A percentile compares a stretch with the other conserved stretches of the same genome.
These are phyloP conservation scores for Melanocharis versteri DNA, from an alignment of 2,113 vertebrate genomes.

Conservation along the genomic window DNA sequence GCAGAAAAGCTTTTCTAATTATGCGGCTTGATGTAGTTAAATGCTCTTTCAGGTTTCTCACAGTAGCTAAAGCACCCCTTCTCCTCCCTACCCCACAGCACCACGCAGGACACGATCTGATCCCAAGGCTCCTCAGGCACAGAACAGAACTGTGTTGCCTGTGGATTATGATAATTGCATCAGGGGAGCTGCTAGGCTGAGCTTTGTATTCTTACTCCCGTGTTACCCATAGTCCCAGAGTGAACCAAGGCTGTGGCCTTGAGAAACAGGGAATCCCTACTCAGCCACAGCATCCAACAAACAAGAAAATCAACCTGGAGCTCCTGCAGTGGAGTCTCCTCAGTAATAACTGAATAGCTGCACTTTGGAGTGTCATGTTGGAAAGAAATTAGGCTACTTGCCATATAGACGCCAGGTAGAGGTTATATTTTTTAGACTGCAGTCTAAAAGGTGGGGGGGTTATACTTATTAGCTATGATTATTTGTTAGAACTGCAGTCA, in stretches of 20 bases:
- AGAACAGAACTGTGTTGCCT: background rate
- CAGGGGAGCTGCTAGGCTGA: background rate
- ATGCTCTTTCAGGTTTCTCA: background rate
- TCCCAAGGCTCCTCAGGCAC: background rate
- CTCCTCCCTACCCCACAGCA: background rate
- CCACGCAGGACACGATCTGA: background rate
- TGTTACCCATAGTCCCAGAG: background rate
- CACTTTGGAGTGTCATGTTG: background rate
- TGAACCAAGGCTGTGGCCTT: background rate
- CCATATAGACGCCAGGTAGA: background rate
- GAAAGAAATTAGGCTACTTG: background rate
- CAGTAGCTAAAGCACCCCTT: background rate
- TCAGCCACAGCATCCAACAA: background rate
- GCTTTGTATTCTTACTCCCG: background rate
- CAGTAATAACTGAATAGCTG: background rate
- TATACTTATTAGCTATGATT: background rate
- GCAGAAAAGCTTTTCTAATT: background rate
- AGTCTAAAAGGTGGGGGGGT: rapidly evolving
- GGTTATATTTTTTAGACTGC: background rate
- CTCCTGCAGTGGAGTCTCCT: background rate
- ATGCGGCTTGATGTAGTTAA: background rate
- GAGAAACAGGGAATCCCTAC: background rate
- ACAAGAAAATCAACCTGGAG: background rate
- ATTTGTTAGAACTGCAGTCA: background rate
- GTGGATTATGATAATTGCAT: background rate